Conservation (phyloP, 2,113 vertebrate genomes). For the Megalops atlanticus region DNA sequence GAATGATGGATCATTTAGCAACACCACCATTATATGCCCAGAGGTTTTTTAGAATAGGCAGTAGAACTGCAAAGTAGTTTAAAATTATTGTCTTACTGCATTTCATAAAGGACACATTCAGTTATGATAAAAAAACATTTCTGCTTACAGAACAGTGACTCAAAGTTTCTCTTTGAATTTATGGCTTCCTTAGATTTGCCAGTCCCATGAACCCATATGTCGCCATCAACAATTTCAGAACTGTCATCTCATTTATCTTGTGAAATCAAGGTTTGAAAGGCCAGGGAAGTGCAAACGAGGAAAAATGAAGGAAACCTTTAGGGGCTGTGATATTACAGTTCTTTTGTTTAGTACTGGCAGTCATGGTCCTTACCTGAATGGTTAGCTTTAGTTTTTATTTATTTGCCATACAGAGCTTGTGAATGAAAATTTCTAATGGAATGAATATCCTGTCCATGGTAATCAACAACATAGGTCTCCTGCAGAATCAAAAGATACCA, state of each 20-base stretch:
- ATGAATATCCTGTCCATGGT: neutral
- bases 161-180: neutral
- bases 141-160: neutral
- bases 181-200: neutral
- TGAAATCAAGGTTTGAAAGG: neutral
- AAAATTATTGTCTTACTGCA: too few species aligned
- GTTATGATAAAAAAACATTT: neutral
- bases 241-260: neutral
- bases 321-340: neutral
- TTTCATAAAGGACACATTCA: neutral
- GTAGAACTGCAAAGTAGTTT: neutral
- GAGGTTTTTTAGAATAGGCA: neutral
- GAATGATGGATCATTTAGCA: neutral
- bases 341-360: neutral
- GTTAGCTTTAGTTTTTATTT: neutral
- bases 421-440: neutral
- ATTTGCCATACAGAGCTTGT: neutral
- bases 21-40: too few species aligned
- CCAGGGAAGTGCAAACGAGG: neutral
- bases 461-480: neutral
- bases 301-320: neutral
- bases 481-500: too few species aligned
- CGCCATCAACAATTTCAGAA: neutral
- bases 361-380: neutral
- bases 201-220: neutral